Evolutionary conservation across 2,797 vertebrate species (phyloP).

Genomic region (Danio tinwini): DNA sequence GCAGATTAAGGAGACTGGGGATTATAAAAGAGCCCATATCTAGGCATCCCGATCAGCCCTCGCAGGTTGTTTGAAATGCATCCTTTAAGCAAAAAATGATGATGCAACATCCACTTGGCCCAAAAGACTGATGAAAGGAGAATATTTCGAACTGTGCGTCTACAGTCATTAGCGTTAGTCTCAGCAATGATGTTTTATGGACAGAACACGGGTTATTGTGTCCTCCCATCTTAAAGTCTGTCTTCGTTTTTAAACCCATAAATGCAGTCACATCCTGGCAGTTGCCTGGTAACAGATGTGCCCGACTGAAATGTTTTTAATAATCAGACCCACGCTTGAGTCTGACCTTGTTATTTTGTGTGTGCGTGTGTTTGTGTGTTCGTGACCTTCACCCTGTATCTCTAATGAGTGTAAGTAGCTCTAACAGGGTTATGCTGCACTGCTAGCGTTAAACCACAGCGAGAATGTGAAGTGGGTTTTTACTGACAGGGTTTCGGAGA

Average conservation of each 20-base stretch:
- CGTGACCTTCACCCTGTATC: slow-evolving; percentile 45
- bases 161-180: slow-evolving; percentile 7
- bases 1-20: slow-evolving; percentile 40
- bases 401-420: slow-evolving; percentile 52
- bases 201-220: slow-evolving; percentile 21
- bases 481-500: slow-evolving; percentile 31
- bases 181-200: slow-evolving; percentile 26
- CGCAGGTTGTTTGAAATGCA: slow-evolving; percentile 30
- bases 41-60: background rate
- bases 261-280: slow-evolving; percentile 38
- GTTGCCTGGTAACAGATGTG: slow-evolving; percentile 63
- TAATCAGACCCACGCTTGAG: slow-evolving; percentile 54
- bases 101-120: background rate
- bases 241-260: slow-evolving; percentile 28
- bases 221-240: slow-evolving; percentile 31
- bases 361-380: slow-evolving; percentile 3
- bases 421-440: slow-evolving; percentile 45
- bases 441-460: slow-evolving; percentile 41
- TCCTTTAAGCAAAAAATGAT: slow-evolving; percentile 4
- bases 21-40: slow-evolving; percentile 38
- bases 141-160: background rate
- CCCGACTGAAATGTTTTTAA: slow-evolving; percentile 56
- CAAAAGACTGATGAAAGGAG: background rate
- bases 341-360: slow-evolving; percentile 60
- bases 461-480: slow-evolving; percentile 25